Conservation (phyloP, 2,888 invertebrate genomes). For the Gastracanthus pulcherrimus region DNA sequence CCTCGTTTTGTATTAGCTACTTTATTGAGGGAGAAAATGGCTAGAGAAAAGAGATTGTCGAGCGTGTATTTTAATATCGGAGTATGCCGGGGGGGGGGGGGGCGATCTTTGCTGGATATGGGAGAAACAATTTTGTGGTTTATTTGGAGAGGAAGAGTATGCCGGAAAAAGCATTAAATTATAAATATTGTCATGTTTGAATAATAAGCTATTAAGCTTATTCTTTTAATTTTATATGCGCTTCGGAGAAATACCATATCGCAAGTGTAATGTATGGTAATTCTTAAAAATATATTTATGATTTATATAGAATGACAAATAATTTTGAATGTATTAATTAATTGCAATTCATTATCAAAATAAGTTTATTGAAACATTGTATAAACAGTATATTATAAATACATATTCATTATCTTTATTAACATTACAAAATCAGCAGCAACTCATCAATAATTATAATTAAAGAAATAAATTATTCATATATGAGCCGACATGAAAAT, state of each 20-base stretch:
- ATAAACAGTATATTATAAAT: no score
- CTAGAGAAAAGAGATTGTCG: not conserved
- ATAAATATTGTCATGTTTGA: no score
- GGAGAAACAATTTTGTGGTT: not conserved
- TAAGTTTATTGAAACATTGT: not conserved
- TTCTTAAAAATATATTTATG: no score
- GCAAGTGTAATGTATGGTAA: not conserved
- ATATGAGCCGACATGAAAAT: not conserved
- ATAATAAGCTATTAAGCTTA: no score
- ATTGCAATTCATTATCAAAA: not conserved
- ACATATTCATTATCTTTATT: not conserved
- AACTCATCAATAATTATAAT: not conserved
- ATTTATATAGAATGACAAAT: no score
- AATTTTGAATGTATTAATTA: no score
- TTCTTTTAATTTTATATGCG: not conserved
- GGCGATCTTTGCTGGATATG: not conserved
- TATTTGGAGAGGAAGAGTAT: not conserved
- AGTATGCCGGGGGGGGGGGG: not conserved
- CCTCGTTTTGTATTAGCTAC: conserved; percentile 17
- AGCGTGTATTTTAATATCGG: conserved; percentile 2
- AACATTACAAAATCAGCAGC: not conserved
- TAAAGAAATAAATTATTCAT: not conserved
- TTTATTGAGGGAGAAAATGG: conserved; percentile 16
- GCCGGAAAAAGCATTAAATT: no score
- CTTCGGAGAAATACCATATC: no score